Percentiles rank a stretch among this genome's conserved stretches.
phyloP scores from a whole-genome alignment of 2,888 invertebrate genomes.

The Pelosia muscerda region DNA sequence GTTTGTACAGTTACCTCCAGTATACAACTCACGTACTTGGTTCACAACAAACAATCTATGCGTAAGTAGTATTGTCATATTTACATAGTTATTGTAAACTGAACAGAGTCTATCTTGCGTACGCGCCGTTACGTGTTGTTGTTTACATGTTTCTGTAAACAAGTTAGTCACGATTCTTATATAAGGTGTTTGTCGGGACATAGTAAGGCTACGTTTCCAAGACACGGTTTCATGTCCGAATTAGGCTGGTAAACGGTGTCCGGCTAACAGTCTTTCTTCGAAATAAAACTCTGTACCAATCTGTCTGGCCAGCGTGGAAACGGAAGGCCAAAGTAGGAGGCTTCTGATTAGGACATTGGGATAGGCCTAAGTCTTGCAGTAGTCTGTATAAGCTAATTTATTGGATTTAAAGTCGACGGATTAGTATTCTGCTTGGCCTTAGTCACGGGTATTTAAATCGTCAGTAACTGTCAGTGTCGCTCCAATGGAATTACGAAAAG shows the following conservation, averaged over 20 bases:
- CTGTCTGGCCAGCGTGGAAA: no score
- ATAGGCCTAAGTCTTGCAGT: no score
- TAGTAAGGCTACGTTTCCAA: background rate
- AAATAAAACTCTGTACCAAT: no score
- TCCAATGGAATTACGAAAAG: constrained; percentile 4
- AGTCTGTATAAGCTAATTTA: no score
- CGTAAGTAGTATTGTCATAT: constrained; percentile 4
- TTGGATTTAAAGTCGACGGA: no score
- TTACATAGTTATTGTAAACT: constrained; percentile 3
- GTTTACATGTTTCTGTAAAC: constrained; percentile 6
- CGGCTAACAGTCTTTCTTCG: no score
- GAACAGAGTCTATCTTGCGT: background rate
- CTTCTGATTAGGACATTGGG: no score
- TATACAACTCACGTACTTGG: background rate
- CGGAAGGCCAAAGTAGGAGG: no score
- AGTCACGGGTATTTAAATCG: background rate
- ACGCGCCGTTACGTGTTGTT: constrained; percentile 6
- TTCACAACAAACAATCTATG: background rate
- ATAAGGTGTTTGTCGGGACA: background rate
- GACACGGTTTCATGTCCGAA: background rate
- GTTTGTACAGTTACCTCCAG: background rate
- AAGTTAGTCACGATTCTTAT: constrained; percentile 16
- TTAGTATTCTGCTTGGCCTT: no score
- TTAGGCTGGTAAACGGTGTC: background rate
- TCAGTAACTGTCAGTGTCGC: background rate